Evolutionary conservation across 2,888 invertebrate species (phyloP).

Genomic region (Syrista parreyssii): DNA sequence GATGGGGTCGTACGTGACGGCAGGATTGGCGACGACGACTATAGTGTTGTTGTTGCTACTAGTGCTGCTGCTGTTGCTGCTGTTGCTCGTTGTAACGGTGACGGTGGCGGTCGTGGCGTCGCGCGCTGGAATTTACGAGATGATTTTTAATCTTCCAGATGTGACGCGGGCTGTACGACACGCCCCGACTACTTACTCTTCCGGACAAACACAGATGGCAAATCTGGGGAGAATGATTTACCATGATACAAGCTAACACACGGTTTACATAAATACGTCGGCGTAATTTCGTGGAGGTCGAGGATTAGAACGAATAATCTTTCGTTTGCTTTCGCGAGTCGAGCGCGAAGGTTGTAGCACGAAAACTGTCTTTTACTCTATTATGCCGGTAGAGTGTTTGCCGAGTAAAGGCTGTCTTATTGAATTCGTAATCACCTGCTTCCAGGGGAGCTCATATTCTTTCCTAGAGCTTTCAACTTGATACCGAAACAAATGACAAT

Average conservation of each 20-base stretch:
- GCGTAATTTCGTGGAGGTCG: constrained; percentile 28
- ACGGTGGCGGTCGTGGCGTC: neutral
- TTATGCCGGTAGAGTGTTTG: neutral
- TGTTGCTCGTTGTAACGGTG: neutral
- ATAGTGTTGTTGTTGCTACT: neutral
- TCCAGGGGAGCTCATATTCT: neutral
- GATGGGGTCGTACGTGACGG: neutral
- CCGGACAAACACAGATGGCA: constrained; percentile 40
- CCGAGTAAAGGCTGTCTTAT: neutral
- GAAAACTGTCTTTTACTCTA: constrained; percentile 26
- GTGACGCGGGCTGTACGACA: constrained; percentile 28
- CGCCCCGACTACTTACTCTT: constrained; percentile 45
- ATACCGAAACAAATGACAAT: neutral
- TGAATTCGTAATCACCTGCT: neutral
- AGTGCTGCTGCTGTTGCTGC: neutral
- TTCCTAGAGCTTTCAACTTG: neutral
- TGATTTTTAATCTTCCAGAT: constrained; percentile 49
- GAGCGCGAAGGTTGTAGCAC: constrained; percentile 30
- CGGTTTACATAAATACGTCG: constrained; percentile 53
- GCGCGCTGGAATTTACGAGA: constrained; percentile 27
- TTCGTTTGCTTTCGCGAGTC: neutral
- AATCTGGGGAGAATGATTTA: constrained; percentile 46
- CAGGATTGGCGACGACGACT: neutral
- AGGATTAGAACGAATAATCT: constrained; percentile 2
- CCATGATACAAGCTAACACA: constrained; percentile 37